Evolutionary conservation across 1,140 invertebrate species (phyloP).

Genomic region (Pseudomyrmex dendroicus): DNA sequence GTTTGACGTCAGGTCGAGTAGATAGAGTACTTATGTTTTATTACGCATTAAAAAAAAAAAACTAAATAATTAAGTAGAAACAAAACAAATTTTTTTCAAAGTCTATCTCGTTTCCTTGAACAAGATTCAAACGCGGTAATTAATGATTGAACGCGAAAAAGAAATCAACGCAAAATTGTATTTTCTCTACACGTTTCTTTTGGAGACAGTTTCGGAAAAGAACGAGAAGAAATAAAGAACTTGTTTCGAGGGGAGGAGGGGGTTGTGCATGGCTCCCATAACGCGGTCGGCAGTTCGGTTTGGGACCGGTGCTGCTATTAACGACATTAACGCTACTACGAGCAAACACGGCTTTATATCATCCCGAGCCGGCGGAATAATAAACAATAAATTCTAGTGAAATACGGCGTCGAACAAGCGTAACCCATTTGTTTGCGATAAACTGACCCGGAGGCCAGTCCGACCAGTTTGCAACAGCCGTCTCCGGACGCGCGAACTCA

Average conservation of each 20-base stretch:
- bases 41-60: too few relatives aligned
- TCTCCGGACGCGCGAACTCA: constrained; percentile 71
- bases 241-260: constrained; percentile 25
- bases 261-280: constrained; percentile 55
- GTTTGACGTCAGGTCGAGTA: too few relatives aligned
- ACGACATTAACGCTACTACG: constrained; percentile 84
- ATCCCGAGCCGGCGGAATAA: constrained; percentile 81
- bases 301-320: constrained; percentile 83
- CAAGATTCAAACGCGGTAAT: neutral
- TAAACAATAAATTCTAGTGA: constrained; percentile 85
- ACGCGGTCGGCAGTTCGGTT: constrained; percentile 66
- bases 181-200: neutral
- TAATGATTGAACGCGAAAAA: neutral
- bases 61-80: too few relatives aligned
- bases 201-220: neutral
- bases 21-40: too few relatives aligned
- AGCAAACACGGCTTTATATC: constrained; percentile 84
- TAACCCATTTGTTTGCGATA: constrained; percentile 85
- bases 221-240: constrained; percentile 40
- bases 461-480: constrained; percentile 80
- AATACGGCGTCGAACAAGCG: constrained; percentile 84
- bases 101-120: neutral
- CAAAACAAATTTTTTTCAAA: too few relatives aligned
- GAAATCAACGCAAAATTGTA: neutral
- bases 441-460: constrained; percentile 84